Conservation (phyloP, 2,888 invertebrate genomes). For the Chrysina gloriosa region DNA sequence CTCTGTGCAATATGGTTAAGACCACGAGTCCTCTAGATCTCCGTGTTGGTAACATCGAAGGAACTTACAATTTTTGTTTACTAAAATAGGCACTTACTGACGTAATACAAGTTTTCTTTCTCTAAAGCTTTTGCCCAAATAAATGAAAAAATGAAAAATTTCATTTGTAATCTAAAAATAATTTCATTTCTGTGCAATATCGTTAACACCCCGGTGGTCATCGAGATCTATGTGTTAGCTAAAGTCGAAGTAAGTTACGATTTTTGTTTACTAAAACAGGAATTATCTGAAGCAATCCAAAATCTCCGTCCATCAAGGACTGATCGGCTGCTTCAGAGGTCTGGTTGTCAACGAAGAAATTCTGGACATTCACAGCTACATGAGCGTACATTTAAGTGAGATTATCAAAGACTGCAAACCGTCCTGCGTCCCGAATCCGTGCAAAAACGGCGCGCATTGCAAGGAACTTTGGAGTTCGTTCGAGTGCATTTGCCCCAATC, state of each 20-base stretch:
- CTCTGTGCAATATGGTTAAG: no score
- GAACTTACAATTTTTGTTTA: no score
- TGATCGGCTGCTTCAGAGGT: slow-evolving; percentile 94
- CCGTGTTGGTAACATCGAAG: no score
- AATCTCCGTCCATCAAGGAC: slow-evolving; percentile 85
- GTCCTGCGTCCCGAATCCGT: slow-evolving; percentile 93
- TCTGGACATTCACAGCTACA: slow-evolving; percentile 90
- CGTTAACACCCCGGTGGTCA: no score
- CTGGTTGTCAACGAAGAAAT: slow-evolving; percentile 92
- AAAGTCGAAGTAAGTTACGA: slow-evolving; percentile 11
- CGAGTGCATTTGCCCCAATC: slow-evolving; percentile 91
- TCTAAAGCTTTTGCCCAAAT: no score
- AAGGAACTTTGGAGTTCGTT: slow-evolving; percentile 94
- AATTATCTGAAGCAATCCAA: slow-evolving; percentile 73
- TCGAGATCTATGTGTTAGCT: no score
- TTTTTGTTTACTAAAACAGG: slow-evolving; percentile 43
- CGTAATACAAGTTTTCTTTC: no score
- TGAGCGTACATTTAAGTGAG: slow-evolving; percentile 91
- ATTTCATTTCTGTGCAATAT: no score
- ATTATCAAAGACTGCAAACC: slow-evolving; percentile 94
- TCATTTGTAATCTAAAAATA: no score
- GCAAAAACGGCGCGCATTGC: slow-evolving; percentile 90
- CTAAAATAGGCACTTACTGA: no score
- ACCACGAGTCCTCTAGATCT: no score
- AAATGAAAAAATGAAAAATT: no score